Conservation (phyloP, 2,888 invertebrate species). For the Agrotis puta region DNA sequence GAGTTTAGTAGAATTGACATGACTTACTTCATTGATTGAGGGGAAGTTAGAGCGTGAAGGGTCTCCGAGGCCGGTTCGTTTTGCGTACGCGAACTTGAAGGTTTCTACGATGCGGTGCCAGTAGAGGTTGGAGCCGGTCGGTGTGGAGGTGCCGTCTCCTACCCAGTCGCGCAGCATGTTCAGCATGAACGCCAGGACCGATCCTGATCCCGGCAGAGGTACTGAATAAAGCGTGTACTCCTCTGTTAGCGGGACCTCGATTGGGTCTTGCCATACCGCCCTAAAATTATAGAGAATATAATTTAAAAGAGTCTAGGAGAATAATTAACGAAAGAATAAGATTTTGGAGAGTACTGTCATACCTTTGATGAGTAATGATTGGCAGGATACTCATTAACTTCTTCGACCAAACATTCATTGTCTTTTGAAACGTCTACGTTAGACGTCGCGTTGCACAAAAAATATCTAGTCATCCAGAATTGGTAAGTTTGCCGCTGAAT, state of each 20-base stretch:
- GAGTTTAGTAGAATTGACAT: not conserved
- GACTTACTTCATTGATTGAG: constrained; percentile 76
- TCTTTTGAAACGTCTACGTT: not conserved
- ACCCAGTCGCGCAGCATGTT: constrained; percentile 93
- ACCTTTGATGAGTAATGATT: not conserved
- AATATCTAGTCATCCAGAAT: too few species aligned
- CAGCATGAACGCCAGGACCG: constrained; percentile 95
- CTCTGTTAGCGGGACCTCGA: constrained; percentile 90
- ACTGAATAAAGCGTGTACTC: constrained; percentile 94
- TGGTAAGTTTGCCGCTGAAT: too few species aligned
- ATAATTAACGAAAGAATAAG: too few species aligned
- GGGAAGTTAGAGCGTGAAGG: constrained; percentile 77
- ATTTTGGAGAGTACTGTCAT: too few species aligned
- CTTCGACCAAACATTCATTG: not conserved
- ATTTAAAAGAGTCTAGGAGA: too few species aligned
- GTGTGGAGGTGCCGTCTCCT: constrained; percentile 80
- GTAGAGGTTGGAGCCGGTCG: constrained; percentile 80
- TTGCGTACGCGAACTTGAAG: constrained; percentile 97
- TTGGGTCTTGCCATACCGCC: constrained; percentile 92
- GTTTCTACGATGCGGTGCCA: constrained; percentile 97
- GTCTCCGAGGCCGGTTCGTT: constrained; percentile 96
- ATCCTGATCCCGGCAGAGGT: constrained; percentile 96
- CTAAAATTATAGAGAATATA: constrained; percentile 83
- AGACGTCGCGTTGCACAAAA: too few species aligned
- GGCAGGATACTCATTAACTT: not conserved